Conservation (phyloP, 2,113 vertebrate genomes). For the Corythornis vintsioides region DNA sequence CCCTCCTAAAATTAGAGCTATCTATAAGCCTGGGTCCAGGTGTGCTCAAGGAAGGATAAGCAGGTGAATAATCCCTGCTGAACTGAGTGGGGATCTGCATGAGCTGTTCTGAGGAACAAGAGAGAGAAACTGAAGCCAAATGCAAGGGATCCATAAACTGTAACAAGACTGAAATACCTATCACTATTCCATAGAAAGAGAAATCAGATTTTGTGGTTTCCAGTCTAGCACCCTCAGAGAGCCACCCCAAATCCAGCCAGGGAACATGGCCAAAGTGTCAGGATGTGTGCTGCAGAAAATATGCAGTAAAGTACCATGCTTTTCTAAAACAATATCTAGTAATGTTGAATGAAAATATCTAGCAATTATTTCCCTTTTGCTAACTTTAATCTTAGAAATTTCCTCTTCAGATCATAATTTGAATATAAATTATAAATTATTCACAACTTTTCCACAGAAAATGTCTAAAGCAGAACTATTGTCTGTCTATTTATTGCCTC, state of each 20-base stretch:
- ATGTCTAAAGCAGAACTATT: background rate
- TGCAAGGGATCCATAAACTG: background rate
- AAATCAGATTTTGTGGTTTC: background rate
- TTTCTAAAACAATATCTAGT: background rate
- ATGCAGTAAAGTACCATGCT: background rate
- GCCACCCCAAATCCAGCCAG: rapidly evolving
- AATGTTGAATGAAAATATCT: background rate
- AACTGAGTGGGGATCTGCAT: background rate
- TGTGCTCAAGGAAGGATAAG: background rate
- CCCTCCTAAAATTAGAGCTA: background rate
- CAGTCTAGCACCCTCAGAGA: rapidly evolving
- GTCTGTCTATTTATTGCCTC: background rate
- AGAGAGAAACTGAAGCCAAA: background rate
- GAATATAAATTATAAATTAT: slow-evolving; percentile 24
- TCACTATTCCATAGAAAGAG: background rate
- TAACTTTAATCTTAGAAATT: slow-evolving; percentile 1
- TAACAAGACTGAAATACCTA: background rate
- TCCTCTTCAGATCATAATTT: background rate
- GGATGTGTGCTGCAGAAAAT: background rate
- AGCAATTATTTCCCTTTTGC: background rate
- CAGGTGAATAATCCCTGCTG: background rate
- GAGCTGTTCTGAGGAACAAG: background rate
- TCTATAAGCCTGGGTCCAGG: background rate
- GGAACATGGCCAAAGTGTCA: background rate
- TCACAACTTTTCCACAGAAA: background rate